A percentile compares a stretch with the other conserved stretches of the same genome.
phyloP scores from a whole-genome alignment of 1,140 invertebrate species.

The Drosophila ohnishii region DNA sequence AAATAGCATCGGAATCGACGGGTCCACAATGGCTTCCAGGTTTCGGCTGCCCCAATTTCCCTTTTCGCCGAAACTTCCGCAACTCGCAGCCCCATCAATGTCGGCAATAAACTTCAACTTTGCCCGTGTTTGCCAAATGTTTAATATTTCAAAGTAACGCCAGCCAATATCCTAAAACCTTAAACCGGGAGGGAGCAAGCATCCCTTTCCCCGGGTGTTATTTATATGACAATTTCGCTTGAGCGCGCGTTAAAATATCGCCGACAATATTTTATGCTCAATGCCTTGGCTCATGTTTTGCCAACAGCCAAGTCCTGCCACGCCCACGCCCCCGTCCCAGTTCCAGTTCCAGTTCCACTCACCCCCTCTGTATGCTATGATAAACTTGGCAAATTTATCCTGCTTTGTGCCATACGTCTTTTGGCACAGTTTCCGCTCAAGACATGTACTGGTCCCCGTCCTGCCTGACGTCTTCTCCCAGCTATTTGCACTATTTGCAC shows the following conservation, averaged over 20 bases:
- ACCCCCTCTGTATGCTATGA: conserved; percentile 54
- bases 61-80: conserved; percentile 22
- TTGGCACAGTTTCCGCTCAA: conserved; percentile 73
- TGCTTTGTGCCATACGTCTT: conserved; percentile 81
- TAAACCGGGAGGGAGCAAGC: conserved; percentile 12
- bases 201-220: conserved; percentile 53
- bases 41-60: conserved; percentile 32
- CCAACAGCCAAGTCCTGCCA: conserved; percentile 55
- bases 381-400: conserved; percentile 82
- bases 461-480: not conserved
- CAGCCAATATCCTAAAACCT: conserved; percentile 48
- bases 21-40: conserved; percentile 45
- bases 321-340: not conserved
- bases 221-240: conserved; percentile 82
- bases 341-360: not conserved
- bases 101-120: conserved; percentile 73
- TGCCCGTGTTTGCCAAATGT: conserved; percentile 67
- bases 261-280: conserved; percentile 78
- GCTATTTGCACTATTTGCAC: conserved; percentile 65
- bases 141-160: conserved; percentile 79
- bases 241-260: conserved; percentile 80
- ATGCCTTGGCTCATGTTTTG: conserved; percentile 75
- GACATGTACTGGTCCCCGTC: conserved; percentile 21
- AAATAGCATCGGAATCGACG: conserved; percentile 39
- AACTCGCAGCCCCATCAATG: conserved; percentile 37